These are phyloP conservation scores for Vollenhovia emeryi DNA, from an alignment of 1,140 invertebrate species.

Conservation along the genomic window DNA sequence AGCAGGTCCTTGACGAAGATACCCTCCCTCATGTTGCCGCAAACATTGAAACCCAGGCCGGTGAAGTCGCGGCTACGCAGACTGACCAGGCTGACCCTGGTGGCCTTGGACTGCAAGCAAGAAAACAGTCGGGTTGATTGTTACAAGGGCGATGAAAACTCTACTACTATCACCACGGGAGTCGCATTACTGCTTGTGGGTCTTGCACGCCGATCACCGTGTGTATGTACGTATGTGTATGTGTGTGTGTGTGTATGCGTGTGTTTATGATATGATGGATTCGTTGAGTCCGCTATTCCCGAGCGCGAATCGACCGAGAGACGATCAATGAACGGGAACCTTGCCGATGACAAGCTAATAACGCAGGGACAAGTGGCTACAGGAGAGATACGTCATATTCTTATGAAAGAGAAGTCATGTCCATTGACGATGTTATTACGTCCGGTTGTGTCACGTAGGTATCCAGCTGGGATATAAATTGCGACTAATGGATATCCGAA, in stretches of 20 bases:
- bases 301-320: neutral
- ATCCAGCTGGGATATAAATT: neutral
- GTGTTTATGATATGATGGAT: neutral
- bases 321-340: slow-evolving; percentile 44
- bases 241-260: neutral
- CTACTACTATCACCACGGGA: slow-evolving; percentile 3
- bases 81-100: slow-evolving; percentile 88
- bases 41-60: slow-evolving; percentile 95
- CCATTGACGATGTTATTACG: slow-evolving; percentile 21
- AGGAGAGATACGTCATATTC: slow-evolving; percentile 39
- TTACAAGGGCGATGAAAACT: slow-evolving; percentile 22
- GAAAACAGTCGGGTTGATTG: slow-evolving; percentile 40
- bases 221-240: neutral
- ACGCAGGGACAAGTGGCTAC: slow-evolving; percentile 18
- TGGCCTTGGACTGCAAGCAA: slow-evolving; percentile 81
- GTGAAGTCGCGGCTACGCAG: slow-evolving; percentile 95
- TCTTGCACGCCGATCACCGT: neutral
- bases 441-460: neutral
- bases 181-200: neutral
- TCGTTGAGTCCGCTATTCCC: neutral
- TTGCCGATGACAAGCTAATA: slow-evolving; percentile 41
- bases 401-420: slow-evolving; percentile 26
- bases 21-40: slow-evolving; percentile 95
- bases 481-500: neutral
- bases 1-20: slow-evolving; percentile 95